Conservation (phyloP, 2,113 vertebrate species). For the Perca schrenkii region DNA sequence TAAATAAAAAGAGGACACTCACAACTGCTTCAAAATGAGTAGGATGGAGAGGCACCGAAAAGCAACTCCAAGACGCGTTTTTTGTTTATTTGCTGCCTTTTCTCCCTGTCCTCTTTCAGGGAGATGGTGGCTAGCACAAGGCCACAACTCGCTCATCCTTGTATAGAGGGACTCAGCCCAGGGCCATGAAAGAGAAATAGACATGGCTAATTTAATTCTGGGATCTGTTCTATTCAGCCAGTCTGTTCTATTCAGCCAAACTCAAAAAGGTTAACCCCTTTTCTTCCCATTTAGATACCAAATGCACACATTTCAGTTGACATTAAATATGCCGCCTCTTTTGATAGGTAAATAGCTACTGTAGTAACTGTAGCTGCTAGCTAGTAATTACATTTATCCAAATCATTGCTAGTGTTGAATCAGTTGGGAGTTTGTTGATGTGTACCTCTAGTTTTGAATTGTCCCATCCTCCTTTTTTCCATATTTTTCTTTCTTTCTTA, state of each 20-base stretch:
- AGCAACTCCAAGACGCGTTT: conserved; percentile 73
- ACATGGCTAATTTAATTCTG: conserved; percentile 76
- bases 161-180: conserved; percentile 66
- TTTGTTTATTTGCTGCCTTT: conserved; percentile 80
- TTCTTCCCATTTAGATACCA: conserved; percentile 64
- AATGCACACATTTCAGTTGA: conserved; percentile 62
- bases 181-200: conserved; percentile 75
- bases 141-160: conserved; percentile 80
- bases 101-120: conserved; percentile 74
- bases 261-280: conserved; percentile 73
- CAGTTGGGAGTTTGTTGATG: neutral
- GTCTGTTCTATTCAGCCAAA: conserved; percentile 72
- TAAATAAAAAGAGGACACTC: conserved; percentile 79
- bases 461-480: neutral
- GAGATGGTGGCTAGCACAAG: conserved; percentile 76
- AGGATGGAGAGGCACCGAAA: conserved; percentile 75
- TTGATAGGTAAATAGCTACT: conserved; percentile 52
- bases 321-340: conserved; percentile 60
- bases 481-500: neutral
- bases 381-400: conserved; percentile 51
- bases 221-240: conserved; percentile 74
- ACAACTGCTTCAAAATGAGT: conserved; percentile 78
- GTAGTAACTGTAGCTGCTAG: conserved; percentile 17
- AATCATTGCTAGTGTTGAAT: conserved; percentile 10
- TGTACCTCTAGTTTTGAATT: conserved; percentile 5